Evolutionary conservation across 2,797 vertebrate species (phyloP).

Genomic region (Notoglanidium macrostoma): DNA sequence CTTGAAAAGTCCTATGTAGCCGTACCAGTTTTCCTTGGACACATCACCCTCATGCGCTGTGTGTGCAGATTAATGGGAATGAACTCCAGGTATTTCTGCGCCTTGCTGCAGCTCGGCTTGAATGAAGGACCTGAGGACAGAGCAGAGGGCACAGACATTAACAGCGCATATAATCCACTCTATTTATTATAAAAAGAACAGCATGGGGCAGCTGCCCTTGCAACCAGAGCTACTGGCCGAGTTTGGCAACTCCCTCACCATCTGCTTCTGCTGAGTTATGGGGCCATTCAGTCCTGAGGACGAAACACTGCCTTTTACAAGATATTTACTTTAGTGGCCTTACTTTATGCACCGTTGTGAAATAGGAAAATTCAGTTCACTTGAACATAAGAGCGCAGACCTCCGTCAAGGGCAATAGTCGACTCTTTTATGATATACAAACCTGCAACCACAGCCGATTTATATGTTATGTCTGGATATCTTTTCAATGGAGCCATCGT

Average conservation of each 20-base stretch:
- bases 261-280: constrained; percentile 41
- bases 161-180: constrained; percentile 39
- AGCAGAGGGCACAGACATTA: constrained; percentile 45
- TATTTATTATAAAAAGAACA: constrained; percentile 43
- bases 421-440: too few relatives aligned
- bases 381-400: too few relatives aligned
- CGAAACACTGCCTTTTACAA: constrained; percentile 9
- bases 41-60: constrained; percentile 93
- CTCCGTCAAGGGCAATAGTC: too few relatives aligned
- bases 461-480: too few relatives aligned
- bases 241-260: constrained; percentile 32
- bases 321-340: background rate
- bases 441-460: too few relatives aligned
- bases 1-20: background rate
- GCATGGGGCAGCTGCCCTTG: constrained; percentile 24
- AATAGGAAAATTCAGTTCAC: background rate
- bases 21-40: constrained; percentile 90
- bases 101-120: constrained; percentile 97
- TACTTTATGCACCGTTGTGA: background rate
- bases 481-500: too few relatives aligned
- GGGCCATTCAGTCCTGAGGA: constrained; percentile 24
- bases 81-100: constrained; percentile 94
- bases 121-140: constrained; percentile 85
- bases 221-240: constrained; percentile 21
- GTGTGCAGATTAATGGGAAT: constrained; percentile 96